Percentiles rank a stretch among this genome's conserved stretches.
These are phyloP conservation scores for Aricia agestis DNA, from an alignment of 1,140 invertebrate species.

Conservation along the genomic window DNA sequence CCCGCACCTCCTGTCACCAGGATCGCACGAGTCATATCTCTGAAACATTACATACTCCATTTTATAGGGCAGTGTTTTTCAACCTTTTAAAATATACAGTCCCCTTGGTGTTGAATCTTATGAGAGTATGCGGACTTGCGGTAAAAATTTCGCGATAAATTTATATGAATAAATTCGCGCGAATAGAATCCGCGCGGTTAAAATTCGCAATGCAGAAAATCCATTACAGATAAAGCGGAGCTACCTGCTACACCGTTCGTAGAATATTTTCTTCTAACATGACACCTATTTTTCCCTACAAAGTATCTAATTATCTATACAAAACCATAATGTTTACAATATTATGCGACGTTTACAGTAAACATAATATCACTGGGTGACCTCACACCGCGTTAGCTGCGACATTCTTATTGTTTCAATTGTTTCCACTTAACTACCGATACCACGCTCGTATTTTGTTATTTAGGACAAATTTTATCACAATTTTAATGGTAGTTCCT, in stretches of 20 bases:
- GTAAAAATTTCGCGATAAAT: too few relatives aligned
- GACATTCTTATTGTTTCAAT: constrained; percentile 14
- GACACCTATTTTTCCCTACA: too few relatives aligned
- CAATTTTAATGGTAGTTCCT: not conserved
- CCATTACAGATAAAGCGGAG: too few relatives aligned
- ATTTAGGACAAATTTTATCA: not conserved
- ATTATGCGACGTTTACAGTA: not conserved
- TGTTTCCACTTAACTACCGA: constrained; percentile 6
- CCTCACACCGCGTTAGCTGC: not conserved
- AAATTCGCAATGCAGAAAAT: too few relatives aligned
- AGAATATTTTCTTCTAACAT: too few relatives aligned
- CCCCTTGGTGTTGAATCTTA: too few relatives aligned
- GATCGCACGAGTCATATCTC: constrained; percentile 69
- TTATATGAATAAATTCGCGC: too few relatives aligned
- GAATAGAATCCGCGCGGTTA: too few relatives aligned
- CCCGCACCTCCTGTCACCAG: constrained; percentile 97
- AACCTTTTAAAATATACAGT: too few relatives aligned
- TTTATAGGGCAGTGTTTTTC: too few relatives aligned
- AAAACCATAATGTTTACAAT: not conserved
- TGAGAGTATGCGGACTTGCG: too few relatives aligned
- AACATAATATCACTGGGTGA: not conserved
- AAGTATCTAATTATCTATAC: not conserved
- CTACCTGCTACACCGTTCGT: too few relatives aligned
- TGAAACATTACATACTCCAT: constrained; percentile 26
- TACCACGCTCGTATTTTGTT: not conserved